Evolutionary conservation across 2,888 invertebrate genomes (phyloP).

Genomic region (Lasioglossum vierecki): DNA sequence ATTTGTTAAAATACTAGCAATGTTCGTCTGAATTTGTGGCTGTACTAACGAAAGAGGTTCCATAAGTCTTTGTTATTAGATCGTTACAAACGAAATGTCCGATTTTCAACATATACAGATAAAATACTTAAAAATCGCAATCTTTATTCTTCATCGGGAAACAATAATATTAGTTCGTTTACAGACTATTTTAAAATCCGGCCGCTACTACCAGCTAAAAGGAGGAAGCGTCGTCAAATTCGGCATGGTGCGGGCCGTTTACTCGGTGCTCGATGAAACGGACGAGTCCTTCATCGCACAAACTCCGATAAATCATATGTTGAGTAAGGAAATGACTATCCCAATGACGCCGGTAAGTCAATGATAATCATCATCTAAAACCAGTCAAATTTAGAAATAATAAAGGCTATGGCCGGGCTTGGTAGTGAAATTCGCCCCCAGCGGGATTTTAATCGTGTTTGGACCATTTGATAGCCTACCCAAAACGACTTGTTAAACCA

Average conservation of each 20-base stretch:
- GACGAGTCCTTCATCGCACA: slow-evolving; percentile 57
- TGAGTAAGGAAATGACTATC: slow-evolving; percentile 33
- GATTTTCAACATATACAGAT: too few species aligned
- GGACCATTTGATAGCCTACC: too few species aligned
- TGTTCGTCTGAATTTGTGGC: background rate
- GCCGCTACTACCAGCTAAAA: slow-evolving; percentile 76
- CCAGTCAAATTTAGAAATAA: background rate
- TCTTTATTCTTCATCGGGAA: too few species aligned
- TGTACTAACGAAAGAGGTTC: background rate
- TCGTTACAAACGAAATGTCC: too few species aligned
- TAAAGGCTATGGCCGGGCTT: background rate
- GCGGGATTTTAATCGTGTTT: too few species aligned
- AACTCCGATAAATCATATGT: slow-evolving; percentile 53
- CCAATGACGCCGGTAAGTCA: slow-evolving; percentile 70
- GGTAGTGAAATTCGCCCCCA: too few species aligned
- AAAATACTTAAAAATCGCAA: too few species aligned
- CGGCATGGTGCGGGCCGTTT: slow-evolving; percentile 74
- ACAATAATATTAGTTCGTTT: slow-evolving; percentile 25
- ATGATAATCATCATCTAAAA: slow-evolving; percentile 58
- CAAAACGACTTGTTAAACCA: too few species aligned
- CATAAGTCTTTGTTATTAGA: too few species aligned
- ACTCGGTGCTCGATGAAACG: slow-evolving; percentile 25
- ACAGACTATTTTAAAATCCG: slow-evolving; percentile 75
- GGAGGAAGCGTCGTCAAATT: slow-evolving; percentile 76
- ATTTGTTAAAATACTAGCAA: background rate